Evolutionary conservation across 2,888 invertebrate genomes (phyloP).

Genomic region (Margaritifera margaritifera): DNA sequence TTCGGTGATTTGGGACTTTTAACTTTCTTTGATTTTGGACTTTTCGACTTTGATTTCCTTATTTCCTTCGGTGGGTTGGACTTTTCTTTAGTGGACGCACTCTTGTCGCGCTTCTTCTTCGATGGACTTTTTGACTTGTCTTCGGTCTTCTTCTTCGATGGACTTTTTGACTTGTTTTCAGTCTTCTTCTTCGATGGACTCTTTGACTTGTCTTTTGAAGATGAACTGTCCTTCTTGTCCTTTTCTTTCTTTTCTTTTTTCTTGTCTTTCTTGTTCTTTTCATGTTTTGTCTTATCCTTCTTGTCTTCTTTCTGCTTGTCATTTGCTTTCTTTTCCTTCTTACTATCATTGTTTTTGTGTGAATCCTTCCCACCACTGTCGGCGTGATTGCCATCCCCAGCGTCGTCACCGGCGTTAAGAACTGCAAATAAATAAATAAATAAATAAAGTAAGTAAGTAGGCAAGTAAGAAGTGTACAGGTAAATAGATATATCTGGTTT

Average conservation of each 20-base stretch:
- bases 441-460: too few species aligned
- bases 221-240: conserved; percentile 8
- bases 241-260: conserved; percentile 14
- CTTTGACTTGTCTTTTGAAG: background rate
- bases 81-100: conserved; percentile 5
- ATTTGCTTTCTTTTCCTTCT: conserved; percentile 15
- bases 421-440: conserved; percentile 5
- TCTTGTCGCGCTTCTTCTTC: background rate
- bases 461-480: too few species aligned
- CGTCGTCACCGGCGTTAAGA: background rate
- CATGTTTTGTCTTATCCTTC: conserved; percentile 10
- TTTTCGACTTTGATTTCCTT: conserved; percentile 17
- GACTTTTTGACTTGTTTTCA: background rate
- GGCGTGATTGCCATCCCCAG: conserved; percentile 1
- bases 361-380: conserved; percentile 3
- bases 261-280: conserved; percentile 11
- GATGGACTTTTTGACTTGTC: background rate
- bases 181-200: conserved; percentile 1
- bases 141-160: conserved; percentile 3
- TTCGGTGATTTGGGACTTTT: background rate
- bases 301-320: conserved; percentile 20
- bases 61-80: background rate
- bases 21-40: background rate
- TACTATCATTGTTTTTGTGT: conserved; percentile 15
- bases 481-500: too few species aligned